Percentiles rank a stretch among this genome's conserved stretches.
These are phyloP conservation scores for Notarius lentiginosus DNA, from an alignment of 2,113 vertebrate genomes.

Conservation along the genomic window DNA sequence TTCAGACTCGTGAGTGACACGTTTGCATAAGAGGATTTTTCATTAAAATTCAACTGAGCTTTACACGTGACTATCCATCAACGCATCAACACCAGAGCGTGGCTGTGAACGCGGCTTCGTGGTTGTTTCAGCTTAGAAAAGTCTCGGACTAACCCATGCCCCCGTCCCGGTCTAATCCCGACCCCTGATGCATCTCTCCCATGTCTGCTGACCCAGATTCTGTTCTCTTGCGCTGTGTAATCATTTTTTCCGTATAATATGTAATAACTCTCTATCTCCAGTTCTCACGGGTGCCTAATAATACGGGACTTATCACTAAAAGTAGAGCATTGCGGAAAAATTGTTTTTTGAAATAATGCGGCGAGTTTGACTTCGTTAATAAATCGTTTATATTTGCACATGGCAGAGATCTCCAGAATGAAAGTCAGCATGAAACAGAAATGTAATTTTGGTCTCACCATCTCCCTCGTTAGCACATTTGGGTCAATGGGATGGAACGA, in stretches of 20 bases:
- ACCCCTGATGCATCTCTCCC: conserved; percentile 9
- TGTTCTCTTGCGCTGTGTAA: background rate
- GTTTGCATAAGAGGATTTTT: background rate
- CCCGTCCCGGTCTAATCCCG: background rate
- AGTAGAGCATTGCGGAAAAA: background rate
- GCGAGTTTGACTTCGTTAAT: background rate
- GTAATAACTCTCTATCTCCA: background rate
- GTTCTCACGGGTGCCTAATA: background rate
- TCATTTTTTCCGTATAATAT: conserved; percentile 1
- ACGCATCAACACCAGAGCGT: background rate
- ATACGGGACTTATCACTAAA: background rate
- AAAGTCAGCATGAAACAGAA: background rate
- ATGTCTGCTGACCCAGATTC: conserved; percentile 24
- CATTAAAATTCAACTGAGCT: background rate
- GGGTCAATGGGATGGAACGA: background rate
- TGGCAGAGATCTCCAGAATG: background rate
- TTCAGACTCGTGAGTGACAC: background rate
- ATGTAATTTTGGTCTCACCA: background rate
- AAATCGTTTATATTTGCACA: background rate
- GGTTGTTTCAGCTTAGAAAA: background rate
- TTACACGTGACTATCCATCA: background rate
- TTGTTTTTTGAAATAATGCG: background rate
- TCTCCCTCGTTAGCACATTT: background rate
- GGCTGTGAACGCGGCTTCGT: background rate
- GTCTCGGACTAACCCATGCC: background rate